Base-by-base conservation (phyloP, 1,140 invertebrate genomes). In the Homarus americanus region DNA sequence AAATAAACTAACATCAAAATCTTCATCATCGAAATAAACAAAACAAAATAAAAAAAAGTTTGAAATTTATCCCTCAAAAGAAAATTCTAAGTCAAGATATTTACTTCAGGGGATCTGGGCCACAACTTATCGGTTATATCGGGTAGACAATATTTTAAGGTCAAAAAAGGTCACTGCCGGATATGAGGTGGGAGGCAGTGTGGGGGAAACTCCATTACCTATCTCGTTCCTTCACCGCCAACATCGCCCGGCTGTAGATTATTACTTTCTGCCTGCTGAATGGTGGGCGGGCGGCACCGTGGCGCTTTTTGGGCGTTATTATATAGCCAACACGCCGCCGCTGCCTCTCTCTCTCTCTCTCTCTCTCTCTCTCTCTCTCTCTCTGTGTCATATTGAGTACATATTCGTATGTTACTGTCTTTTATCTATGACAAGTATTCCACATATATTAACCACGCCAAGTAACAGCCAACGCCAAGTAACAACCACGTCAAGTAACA, bases 141-240 rank as follows among this genome's bases (percentile, higher is more conserved):
- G 44, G 44, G 12, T 49, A 49, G 5, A 49, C n/a, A n/a, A n/a
- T n/a, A n/a, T n/a, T n/a, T n/a, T n/a, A n/a, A n/a, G n/a, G n/a
- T n/a, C n/a, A n/a, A n/a, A 63, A 24, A 15, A 63, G 58, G 58
- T 75, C 72, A 75, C 38, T 38, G 2, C 28, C 32, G 28, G 34
- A 75, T 75, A 75, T 75, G 36, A 79, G 76, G 76, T 79, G 36
- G 76, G 40, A 79, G 76, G 40, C 40, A 79, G 2, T 20, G 20
- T 1, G 76, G 34, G 34, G 40, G 28, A 44, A 79, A 44, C 20
- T 17, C 44, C 40, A 79, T 79, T 79, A 20, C 32, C 44, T 44
- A 12, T 20, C n/a, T 63, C 58, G 38, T 41, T 20, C 24, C 36
- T 4, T 44, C 15, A 2, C 76, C 17, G 36, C 38, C 38, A 24